Conservation (phyloP, 2,888 invertebrate genomes). For the Oscheius sp. region DNA sequence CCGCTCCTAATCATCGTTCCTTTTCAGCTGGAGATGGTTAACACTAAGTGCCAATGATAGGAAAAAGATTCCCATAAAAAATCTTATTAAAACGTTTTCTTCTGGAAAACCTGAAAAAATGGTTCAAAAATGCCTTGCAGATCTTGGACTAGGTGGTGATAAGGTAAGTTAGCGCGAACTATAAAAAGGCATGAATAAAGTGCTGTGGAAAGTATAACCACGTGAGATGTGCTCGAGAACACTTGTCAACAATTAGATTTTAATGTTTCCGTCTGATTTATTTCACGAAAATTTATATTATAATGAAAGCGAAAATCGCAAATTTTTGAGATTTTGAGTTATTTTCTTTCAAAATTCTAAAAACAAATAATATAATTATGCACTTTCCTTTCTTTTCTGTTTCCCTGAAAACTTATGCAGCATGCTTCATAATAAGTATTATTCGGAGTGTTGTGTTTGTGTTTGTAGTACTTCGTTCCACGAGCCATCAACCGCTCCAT, state of each 20-base stretch:
- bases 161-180: constrained; percentile 71
- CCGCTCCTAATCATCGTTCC: background rate
- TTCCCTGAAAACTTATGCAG: background rate
- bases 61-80: constrained; percentile 88
- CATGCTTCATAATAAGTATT: constrained; percentile 7
- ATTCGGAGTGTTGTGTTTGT: constrained; percentile 24
- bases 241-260: background rate
- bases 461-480: constrained; percentile 57
- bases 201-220: background rate
- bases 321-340: background rate
- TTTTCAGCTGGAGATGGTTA: constrained; percentile 95
- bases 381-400: background rate
- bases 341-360: too few relatives aligned
- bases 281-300: background rate
- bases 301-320: background rate
- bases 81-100: constrained; percentile 92
- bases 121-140: constrained; percentile 93
- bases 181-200: background rate
- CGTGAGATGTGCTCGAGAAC: background rate
- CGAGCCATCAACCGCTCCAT: constrained; percentile 57
- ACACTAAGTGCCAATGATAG: constrained; percentile 90
- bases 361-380: background rate
- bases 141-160: constrained; percentile 88
- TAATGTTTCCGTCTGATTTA: background rate
- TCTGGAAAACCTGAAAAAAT: constrained; percentile 99